Base-by-base conservation (phyloP, 1,140 invertebrate species). In the Gerris buenoi region DNA sequence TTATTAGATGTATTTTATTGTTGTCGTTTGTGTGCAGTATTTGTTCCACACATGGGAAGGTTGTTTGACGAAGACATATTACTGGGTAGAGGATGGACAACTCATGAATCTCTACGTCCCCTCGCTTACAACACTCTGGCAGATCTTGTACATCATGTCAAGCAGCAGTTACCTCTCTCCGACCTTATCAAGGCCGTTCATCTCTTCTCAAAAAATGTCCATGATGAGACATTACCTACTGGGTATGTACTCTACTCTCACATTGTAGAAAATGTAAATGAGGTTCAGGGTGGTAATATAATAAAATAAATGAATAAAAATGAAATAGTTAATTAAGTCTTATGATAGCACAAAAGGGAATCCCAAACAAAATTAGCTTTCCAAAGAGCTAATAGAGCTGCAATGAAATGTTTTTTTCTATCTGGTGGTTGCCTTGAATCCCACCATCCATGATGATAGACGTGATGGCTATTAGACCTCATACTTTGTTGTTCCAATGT, bases 131-230 rank as follows among this genome's bases (percentile, higher is more conserved):
- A 92, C 22, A 97, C 93, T 0, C 78, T 98, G 1, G 95, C 95
- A 1, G 96, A 99, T 80, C 79, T 98, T n/a, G 92, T 98, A 0
- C 96, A 98, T 77, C 95, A 98, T 77, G 91, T 98, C 0, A 81
- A 95, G 1, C 86, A 92, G 73, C 84, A 90, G 70, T 76, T 99
- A 59, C 88, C 88, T 0, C 78, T 97, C 29, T 81, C 84, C 18
- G 91, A 97, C 73, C 79, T 98, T 1, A 87, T 89, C 0, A 84
- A 90, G 72, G 95, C 94, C 0, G 91, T 95, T 0, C 91, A 95
- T 77, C 77, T 97, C 0, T 98, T 97, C 76, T 92, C 93, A 1
- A 95, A 94, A 78, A 97, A 97, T 80, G 88, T 98, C 0, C 94
- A 97, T 74, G 95, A 98, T 77, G 93, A 97, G 75, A 91, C 90